Conservation (phyloP, 2,113 vertebrate species). For the Peromyscus maniculatus region DNA sequence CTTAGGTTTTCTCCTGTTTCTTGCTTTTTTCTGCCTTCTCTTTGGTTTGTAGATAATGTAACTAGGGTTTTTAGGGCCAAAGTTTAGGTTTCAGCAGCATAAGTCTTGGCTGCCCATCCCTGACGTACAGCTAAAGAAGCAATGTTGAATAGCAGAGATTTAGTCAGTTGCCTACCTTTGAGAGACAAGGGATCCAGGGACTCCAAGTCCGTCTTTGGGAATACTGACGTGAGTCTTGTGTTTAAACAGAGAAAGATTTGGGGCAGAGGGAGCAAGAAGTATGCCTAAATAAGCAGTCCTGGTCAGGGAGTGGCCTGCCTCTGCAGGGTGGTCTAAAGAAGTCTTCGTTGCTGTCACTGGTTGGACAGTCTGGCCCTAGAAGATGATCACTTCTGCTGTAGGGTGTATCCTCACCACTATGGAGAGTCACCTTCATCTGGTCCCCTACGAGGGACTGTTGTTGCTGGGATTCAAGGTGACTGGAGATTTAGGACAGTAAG, state of each 20-base stretch:
- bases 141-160: neutral
- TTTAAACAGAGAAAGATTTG: neutral
- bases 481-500: neutral
- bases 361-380: neutral
- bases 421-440: neutral
- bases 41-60: neutral
- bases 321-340: neutral
- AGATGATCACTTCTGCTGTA: neutral
- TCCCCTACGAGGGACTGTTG: no score
- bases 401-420: neutral
- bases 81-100: neutral
- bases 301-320: neutral
- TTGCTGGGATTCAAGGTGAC: neutral
- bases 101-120: neutral
- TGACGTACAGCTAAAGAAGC: neutral
- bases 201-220: neutral
- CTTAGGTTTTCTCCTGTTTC: neutral
- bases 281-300: neutral
- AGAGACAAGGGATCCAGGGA: neutral
- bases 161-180: neutral
- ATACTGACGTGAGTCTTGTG: neutral
- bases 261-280: neutral
- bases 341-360: neutral
- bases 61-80: neutral
- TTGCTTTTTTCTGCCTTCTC: constrained; percentile 13